Base-by-base conservation (phyloP, 2,888 invertebrate species). In the Rapana venosa region DNA sequence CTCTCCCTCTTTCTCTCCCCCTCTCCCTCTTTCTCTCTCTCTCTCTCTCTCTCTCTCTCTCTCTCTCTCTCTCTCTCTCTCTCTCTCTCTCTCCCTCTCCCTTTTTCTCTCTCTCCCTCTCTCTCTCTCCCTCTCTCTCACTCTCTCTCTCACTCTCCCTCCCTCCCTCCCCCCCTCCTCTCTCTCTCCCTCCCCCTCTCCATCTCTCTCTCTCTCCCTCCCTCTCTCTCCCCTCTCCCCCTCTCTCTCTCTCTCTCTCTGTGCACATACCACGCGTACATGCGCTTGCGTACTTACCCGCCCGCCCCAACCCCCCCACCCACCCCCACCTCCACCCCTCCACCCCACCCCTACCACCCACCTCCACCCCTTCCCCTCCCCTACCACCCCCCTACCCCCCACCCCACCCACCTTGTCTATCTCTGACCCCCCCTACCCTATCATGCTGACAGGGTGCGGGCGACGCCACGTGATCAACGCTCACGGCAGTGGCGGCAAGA, bases 401-500 rank as follows among this genome's bases (percentile, higher is more conserved):
- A 13, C 22, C 26, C 22, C 77, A 30, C 32, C 22, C 32, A 30
- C 77, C 30, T 22, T 32, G 11, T 77, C 77, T 77, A 15, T 32
- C 32, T 79, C 77, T 79, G 15, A 0, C 11, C 32, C 35, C 32
- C 13, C 61, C 17, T 61, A 11, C 17, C 17, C 61, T 61, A 15
- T 17, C 17, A 15, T 47, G 8, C 47, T 47, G 47, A 26, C 90
- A 90, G 90, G 90, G 11, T 90, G 90, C 30, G 85, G 99, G 92
- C 97, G 98, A 94, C 81, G 47, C 26, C 98, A 98, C 96, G 98
- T 98, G 95, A 98, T 98, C 96, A 93, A 94, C 47, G 94, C 95
- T 81, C 94, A 92, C 77, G 94, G 94, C 13, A 91, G 94, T 70
- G 96, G 96, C 97, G 96, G 98, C 97, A 95, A 98, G 30, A 95